Evolutionary conservation across 2,113 vertebrate genomes (phyloP).

Genomic region (Cettia cetti): DNA sequence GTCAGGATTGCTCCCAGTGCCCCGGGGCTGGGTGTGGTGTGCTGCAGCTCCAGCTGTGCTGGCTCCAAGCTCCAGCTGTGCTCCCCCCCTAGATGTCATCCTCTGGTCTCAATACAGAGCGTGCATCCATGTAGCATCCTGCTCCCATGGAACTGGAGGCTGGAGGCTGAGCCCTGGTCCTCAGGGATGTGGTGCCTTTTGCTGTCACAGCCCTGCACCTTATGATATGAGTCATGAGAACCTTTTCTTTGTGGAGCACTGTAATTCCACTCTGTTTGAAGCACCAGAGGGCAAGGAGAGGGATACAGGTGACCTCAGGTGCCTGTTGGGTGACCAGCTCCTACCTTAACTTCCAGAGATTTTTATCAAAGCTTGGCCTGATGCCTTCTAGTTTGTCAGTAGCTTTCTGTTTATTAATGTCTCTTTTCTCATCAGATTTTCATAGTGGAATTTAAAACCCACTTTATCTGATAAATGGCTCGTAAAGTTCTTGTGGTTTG

Average conservation of each 20-base stretch:
- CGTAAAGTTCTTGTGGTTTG: conserved; percentile 8
- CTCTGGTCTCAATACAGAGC: not conserved
- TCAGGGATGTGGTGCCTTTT: too few relatives aligned
- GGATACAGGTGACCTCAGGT: not conserved
- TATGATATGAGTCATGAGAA: not conserved
- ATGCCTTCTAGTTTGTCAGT: not conserved
- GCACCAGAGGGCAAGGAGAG: not conserved
- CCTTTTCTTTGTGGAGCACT: not conserved
- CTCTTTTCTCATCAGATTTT: not conserved
- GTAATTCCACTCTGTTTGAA: not conserved
- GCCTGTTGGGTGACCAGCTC: not conserved
- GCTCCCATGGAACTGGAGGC: not conserved
- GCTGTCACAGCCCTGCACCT: rapidly evolving
- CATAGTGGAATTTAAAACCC: not conserved
- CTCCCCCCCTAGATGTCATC: not conserved
- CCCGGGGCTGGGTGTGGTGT: rapidly evolving
- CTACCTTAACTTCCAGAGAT: not conserved
- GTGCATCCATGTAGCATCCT: rapidly evolving
- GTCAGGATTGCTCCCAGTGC: not conserved
- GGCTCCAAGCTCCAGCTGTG: not conserved
- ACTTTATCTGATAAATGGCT: not conserved
- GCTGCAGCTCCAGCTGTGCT: not conserved
- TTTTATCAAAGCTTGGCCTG: not conserved
- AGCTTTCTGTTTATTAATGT: not conserved
- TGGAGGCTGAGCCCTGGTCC: not conserved